A percentile compares a stretch with the other conserved stretches of the same genome.
Conservation (phyloP, 2,113 vertebrate species). For the Proteles cristata region DNA sequence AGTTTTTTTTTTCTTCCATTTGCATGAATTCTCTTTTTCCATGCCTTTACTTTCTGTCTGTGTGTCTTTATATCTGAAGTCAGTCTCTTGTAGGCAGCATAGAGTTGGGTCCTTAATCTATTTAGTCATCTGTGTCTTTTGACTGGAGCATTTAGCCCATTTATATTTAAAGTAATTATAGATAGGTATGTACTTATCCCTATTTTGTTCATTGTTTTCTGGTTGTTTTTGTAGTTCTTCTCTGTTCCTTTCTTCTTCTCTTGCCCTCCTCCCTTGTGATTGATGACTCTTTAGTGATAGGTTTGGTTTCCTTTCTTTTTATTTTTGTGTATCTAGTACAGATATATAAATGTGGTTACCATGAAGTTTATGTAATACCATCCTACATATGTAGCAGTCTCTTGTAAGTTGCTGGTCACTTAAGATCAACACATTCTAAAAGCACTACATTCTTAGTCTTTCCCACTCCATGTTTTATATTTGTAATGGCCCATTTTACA, state of each 20-base stretch:
- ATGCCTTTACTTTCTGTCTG: neutral
- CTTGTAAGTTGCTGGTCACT: neutral
- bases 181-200: neutral
- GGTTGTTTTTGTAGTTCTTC: neutral
- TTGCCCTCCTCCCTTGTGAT: neutral
- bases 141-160: neutral
- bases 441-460: neutral
- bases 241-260: neutral
- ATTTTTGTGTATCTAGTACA: neutral
- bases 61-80: neutral
- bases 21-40: neutral
- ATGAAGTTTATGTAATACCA: neutral
- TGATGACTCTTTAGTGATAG: neutral
- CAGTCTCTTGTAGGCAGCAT: neutral
- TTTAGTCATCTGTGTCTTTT: neutral
- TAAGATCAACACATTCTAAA: neutral
- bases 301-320: neutral
- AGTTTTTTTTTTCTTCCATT: neutral
- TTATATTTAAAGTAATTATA: neutral
- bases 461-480: neutral
- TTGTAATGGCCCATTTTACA: neutral
- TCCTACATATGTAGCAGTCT: neutral
- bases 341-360: neutral
- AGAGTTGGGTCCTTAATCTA: neutral
- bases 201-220: neutral